Conservation (phyloP, 2,888 invertebrate species). For the Uloborus plumipes region DNA sequence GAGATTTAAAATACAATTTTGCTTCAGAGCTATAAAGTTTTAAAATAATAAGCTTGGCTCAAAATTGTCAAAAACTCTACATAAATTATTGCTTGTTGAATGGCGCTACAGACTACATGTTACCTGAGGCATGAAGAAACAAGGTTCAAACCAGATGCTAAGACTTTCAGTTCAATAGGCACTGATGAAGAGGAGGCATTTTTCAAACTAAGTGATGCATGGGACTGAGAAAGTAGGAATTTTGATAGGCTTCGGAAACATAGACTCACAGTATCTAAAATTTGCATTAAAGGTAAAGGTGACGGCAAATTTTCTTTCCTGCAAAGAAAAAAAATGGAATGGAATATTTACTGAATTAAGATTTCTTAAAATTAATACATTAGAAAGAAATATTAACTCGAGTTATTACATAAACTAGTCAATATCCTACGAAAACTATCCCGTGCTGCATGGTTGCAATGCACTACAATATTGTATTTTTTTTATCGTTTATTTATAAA, state of each 20-base stretch:
- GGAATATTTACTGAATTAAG: not conserved
- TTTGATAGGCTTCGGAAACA: conserved; percentile 12
- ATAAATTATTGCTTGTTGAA: no score
- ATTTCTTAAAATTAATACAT: not conserved
- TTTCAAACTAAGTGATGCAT: not conserved
- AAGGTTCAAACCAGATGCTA: conserved; percentile 27
- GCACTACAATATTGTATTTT: no score
- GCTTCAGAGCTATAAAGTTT: not conserved
- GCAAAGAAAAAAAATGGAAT: not conserved
- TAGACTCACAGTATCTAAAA: conserved; percentile 7
- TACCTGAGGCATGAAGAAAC: conserved; percentile 16
- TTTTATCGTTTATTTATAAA: no score
- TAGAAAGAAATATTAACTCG: not conserved
- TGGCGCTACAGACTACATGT: not conserved
- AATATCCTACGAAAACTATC: no score
- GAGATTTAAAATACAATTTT: no score
- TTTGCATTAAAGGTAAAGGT: conserved; percentile 10
- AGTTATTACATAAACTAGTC: no score
- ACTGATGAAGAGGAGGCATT: not conserved
- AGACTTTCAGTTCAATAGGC: conserved; percentile 31
- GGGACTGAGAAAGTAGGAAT: conserved; percentile 3
- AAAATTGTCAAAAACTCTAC: no score
- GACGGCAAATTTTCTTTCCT: conserved; percentile 38
- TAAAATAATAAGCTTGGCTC: no score
- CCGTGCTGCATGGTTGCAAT: no score